Conservation (phyloP, 2,797 vertebrate genomes). For the Propithecus perrieri region DNA sequence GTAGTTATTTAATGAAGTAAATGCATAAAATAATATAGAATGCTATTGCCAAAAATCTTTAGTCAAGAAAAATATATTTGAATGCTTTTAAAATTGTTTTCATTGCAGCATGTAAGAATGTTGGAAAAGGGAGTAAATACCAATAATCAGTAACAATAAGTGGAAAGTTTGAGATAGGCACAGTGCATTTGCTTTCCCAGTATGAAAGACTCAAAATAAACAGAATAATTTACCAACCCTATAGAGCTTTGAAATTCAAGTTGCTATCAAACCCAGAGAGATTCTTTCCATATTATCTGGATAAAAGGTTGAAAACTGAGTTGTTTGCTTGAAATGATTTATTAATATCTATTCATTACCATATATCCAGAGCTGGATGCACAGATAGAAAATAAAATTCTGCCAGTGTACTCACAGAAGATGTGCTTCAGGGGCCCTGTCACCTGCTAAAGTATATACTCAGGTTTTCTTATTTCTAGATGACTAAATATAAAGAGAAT, state of each 20-base stretch:
- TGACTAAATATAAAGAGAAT: neutral
- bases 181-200: slow-evolving; percentile 7
- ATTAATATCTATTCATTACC: neutral
- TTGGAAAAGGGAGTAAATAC: neutral
- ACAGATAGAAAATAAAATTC: neutral
- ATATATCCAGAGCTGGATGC: neutral
- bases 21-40: slow-evolving; percentile 2
- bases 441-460: neutral
- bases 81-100: slow-evolving; percentile 13
- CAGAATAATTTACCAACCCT: slow-evolving; percentile 38
- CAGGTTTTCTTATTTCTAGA: neutral
- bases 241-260: slow-evolving; percentile 53
- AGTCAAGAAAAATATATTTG: neutral
- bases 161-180: neutral
- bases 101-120: neutral
- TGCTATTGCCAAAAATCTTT: neutral
- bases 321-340: slow-evolving; percentile 43
- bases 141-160: neutral
- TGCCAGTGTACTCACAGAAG: neutral
- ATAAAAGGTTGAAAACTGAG: slow-evolving; percentile 31
- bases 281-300: neutral
- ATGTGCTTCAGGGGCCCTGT: neutral
- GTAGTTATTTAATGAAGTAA: neutral
- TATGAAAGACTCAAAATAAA: slow-evolving; percentile 30
- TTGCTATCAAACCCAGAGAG: slow-evolving; percentile 1